Evolutionary conservation across 2,888 invertebrate genomes (phyloP), one percentile per base, ranked within the genome.

Genomic region (Anticlea derivata): DNA sequence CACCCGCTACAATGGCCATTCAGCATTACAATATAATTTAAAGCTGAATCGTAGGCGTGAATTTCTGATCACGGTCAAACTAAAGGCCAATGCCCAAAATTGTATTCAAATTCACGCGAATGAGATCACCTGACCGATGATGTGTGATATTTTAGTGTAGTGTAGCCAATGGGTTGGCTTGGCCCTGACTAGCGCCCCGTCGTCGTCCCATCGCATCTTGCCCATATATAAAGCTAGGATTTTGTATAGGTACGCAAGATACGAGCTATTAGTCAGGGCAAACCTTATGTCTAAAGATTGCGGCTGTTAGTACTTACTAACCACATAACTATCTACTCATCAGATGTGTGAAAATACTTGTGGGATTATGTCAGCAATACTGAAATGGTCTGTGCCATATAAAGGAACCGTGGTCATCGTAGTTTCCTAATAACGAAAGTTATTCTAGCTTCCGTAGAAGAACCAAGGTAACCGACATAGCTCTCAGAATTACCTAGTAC

Each of bases 81-180:
- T 7, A 68, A 62, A 71, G 74, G 76, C 74, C 74, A 75, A 78
- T 71, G 70, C 64, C 73, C 79, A 77, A 75, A 83, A 72, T 53
- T 61, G 71, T 75, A 83, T 84, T 82, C 74, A 83, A 81, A 84
- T 82, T 58, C 57, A 59, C 56, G 45, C 56, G 66, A 75, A 78
- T 84, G 85, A 85, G 78, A 83, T 86, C 86, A 86, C 62, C 68
- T 61, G 66, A 69, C 20, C 68, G 66, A 68, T 46, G 43, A 47
- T 43, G 47, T 58, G 58, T 45, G 45, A 55, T 47, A 51, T 55
- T 17, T 50, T 33, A 45, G n/a, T n/a, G n/a, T 44, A 41, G 24
- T 44, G 29, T 17, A 31, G 22, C n/a, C 17, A 17, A 17, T 17
- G 17, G 2, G 17, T 17, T 17, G 17, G 17, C 17, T n/a, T 17